A percentile compares a stretch with the other conserved stretches of the same genome.
Evolutionary conservation across 2,113 vertebrate species (phyloP).

Genomic region (Sciurus niger): DNA sequence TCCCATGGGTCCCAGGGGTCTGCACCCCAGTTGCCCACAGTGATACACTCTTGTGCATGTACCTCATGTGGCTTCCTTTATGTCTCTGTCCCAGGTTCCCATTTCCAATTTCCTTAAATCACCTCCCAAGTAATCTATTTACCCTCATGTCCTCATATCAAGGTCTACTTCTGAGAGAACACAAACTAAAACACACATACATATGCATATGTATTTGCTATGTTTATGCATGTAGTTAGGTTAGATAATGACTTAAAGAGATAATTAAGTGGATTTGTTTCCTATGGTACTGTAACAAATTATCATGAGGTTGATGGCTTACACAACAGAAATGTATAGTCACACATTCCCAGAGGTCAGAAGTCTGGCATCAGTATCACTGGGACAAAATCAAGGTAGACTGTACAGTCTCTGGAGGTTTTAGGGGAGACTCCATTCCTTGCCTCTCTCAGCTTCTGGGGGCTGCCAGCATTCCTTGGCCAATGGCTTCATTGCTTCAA

Average conservation of each 20-base stretch:
- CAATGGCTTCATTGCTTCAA: neutral
- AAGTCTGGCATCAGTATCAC: neutral
- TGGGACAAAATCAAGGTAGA: neutral
- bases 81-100: neutral
- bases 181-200: neutral
- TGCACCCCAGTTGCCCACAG: neutral
- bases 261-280: neutral
- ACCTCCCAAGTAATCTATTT: neutral
- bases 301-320: neutral
- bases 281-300: neutral
- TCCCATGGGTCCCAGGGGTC: neutral
- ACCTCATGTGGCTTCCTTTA: neutral
- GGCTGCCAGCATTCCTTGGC: neutral
- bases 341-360: neutral
- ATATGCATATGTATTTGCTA: neutral
- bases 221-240: neutral
- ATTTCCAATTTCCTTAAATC: neutral
- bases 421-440: neutral
- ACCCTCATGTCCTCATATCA: neutral
- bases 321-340: neutral
- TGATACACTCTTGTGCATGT: accelerated
- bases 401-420: neutral
- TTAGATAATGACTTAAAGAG: neutral
- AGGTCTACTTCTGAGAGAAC: neutral
- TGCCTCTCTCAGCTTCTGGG: neutral